A percentile compares a stretch with the other conserved stretches of the same genome.
These are phyloP conservation scores for Manduca sexta DNA, from an alignment of 1,140 invertebrate genomes.

Conservation along the genomic window DNA sequence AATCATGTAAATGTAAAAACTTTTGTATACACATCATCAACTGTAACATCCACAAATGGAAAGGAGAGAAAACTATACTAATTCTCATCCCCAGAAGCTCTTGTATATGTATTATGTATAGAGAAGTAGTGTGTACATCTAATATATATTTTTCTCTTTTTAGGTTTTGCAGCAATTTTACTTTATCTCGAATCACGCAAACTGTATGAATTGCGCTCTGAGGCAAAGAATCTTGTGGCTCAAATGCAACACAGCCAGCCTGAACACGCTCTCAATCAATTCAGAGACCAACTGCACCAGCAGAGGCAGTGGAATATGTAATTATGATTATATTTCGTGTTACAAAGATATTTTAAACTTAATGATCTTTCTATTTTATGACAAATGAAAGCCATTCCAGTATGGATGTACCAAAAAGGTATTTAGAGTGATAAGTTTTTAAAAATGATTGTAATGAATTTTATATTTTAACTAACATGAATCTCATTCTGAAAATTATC, in stretches of 20 bases:
- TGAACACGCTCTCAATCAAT: slow-evolving; percentile 49
- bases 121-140: no score
- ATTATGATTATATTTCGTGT: neutral
- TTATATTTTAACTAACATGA: no score
- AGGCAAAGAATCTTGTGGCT: slow-evolving; percentile 87
- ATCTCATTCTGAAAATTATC: no score
- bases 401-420: no score
- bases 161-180: slow-evolving; percentile 79
- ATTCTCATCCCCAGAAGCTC: no score
- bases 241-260: slow-evolving; percentile 84
- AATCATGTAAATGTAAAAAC: neutral
- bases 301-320: slow-evolving; percentile 42
- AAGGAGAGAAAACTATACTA: no score
- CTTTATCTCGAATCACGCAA: slow-evolving; percentile 83
- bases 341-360: no score
- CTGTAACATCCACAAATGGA: neutral
- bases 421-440: no score
- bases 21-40: neutral
- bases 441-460: no score
- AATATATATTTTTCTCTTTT: slow-evolving; percentile 6
- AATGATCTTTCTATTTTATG: no score
- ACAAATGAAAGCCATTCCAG: no score
- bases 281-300: slow-evolving; percentile 67
- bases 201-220: slow-evolving; percentile 81
- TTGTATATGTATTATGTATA: no score